Evolutionary conservation across 2,113 vertebrate species (phyloP), one percentile per base, ranked within the genome.

Genomic region (Eurypyga helias): DNA sequence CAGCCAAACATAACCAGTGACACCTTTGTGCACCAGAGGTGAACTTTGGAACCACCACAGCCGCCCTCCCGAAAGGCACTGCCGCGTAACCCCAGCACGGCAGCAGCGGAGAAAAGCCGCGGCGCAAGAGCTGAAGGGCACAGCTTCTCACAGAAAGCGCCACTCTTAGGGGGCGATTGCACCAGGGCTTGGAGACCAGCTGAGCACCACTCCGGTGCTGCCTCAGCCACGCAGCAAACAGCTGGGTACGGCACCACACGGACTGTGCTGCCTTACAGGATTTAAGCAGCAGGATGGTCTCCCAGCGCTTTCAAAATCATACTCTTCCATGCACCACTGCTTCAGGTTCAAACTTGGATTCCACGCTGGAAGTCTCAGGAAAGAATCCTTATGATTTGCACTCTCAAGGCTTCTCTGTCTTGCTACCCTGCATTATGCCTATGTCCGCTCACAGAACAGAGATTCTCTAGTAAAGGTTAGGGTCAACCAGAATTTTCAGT

Each of bases 101-200:
- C 18, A 34, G 33, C 31, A 34, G 46, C 1, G 71, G 36, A 61
- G 31, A 77, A 38, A 69, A 79, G 81, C 31, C 41, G 21, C 4
- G 2, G n/a, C 34, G 43, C 64, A 73, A 6, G 65, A 58, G 26
- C 2, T 3, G 23, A 31, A 20, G 0, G 0, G 41, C 2, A 31
- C n/a, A 3, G 62, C 17, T 61, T 15, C n/a, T 28, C 31, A 25
- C 2, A 48, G 79, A 60, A 25, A 7, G 45, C 3, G 7, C 5
- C 8, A 4, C 8, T n/a, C 85, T 41, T 33, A 11, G 24, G 20
- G 2, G 28, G 5, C 7, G 49, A 62, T 41, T 8, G 31, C 11
- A 9, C 2, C 5, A 23, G 45, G 6, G 38, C 72, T 20, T 24
- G 43, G 54, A 57, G 57, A 10, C 6, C 25, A 34, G 43, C 67